Conservation (phyloP, 92 coral and sea anemone genomes). For the Chrysogorgia sp. region DNA sequence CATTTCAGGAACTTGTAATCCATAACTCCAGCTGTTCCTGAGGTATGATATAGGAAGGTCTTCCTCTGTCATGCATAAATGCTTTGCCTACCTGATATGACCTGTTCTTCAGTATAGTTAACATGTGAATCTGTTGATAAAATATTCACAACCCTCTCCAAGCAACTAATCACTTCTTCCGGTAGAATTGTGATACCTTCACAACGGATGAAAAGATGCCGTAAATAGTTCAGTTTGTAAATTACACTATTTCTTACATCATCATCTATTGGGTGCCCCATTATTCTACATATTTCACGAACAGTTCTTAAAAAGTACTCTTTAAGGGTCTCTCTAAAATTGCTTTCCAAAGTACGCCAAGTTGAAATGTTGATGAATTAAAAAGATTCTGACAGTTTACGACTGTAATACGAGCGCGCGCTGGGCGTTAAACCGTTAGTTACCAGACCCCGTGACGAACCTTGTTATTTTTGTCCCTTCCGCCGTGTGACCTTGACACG, state of each 20-base stretch:
- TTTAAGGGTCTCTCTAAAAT: constrained; percentile 13
- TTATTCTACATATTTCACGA: constrained; percentile 45
- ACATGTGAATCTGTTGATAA: constrained; percentile 12
- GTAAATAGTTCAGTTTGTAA: constrained; percentile 44
- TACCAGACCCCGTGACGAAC: too few species aligned
- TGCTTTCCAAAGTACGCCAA: constrained; percentile 14
- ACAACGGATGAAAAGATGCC: constrained; percentile 42
- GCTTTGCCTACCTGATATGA: too few species aligned
- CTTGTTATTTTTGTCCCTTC: too few species aligned
- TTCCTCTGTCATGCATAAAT: too few species aligned
- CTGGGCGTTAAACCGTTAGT: too few species aligned
- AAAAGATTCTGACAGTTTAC: too few species aligned
- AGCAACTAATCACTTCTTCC: constrained; percentile 23
- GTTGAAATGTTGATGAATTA: constrained; percentile 5
- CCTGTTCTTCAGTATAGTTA: too few species aligned
- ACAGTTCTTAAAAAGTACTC: constrained; percentile 34
- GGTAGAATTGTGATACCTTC: constrained; percentile 42
- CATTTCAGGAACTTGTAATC: too few species aligned
- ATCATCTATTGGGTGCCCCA: constrained; percentile 36
- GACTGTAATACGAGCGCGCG: too few species aligned
- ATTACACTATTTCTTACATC: constrained; percentile 35
- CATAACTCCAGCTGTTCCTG: too few species aligned
- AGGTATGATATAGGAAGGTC: too few species aligned
- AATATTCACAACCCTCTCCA: constrained; percentile 45
- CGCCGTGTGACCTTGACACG: too few species aligned